phyloP scores from a whole-genome alignment of 2,888 invertebrate species.

The Troilus luridus region DNA sequence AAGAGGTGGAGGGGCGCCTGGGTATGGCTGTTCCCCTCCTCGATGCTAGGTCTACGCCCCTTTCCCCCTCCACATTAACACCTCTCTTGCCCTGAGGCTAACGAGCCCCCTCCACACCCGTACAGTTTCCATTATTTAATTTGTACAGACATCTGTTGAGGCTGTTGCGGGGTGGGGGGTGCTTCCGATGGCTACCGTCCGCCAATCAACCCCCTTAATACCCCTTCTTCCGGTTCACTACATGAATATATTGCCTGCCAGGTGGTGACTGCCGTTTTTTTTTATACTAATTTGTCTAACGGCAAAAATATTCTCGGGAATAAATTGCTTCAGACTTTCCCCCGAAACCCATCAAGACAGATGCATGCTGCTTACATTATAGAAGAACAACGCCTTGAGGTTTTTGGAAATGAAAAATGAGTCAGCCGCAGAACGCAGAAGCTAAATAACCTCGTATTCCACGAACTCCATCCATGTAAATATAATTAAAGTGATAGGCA shows the following conservation, averaged over 20 bases:
- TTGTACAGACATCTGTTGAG: conserved; percentile 54
- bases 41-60: conserved; percentile 40
- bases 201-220: conserved; percentile 37
- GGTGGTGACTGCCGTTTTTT: conserved; percentile 23
- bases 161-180: conserved; percentile 41
- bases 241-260: conserved; percentile 43
- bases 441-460: no score
- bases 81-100: conserved; percentile 16
- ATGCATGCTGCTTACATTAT: no score
- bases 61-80: conserved; percentile 39
- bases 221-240: conserved; percentile 48
- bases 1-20: background rate
- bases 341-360: background rate
- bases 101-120: conserved; percentile 39
- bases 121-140: conserved; percentile 57
- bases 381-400: no score
- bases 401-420: no score
- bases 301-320: background rate
- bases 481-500: no score
- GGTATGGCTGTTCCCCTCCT: conserved; percentile 51
- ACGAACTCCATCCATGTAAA: no score
- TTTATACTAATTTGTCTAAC: background rate
- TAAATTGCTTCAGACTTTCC: background rate
- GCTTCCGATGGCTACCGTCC: conserved; percentile 48
- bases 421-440: no score